Base-by-base conservation (phyloP, 2,113 vertebrate species). In the Ctenomys sociabilis region DNA sequence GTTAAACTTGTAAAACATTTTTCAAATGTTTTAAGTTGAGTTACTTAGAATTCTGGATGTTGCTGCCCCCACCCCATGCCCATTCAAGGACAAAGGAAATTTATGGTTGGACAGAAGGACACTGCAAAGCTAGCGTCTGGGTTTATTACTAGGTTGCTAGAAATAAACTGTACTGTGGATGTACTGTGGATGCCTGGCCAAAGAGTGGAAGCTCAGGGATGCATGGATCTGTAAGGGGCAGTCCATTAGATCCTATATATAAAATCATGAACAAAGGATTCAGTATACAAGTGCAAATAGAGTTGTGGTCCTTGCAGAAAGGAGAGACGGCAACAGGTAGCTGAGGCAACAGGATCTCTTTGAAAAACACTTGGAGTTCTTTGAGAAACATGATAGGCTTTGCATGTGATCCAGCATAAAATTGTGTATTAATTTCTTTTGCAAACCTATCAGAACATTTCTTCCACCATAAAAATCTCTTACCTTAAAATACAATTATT, bases 401-500 rank as follows among this genome's bases (percentile, higher is more conserved):
- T 90, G 2, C 45, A 32, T 68, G 45, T 78, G 95, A 72, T 45
- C 9, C 22, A 88, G 89, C 5, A 80, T 3, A 78, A 77, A 92
- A 72, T 24, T 61, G 64, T 16, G 6, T 3, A 24, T 35, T 81
- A 12, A 16, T 37, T 85, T 52, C 63, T 80, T 70, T 43, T 61
- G 32, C 35, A 30, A 30, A 90, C 7, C 24, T 75, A 73, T 32
- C 19, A 86, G n/a, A 95, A 83, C 2, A 73, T 19, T 83, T 52
- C 91, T 75, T 85, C 49, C 21, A 78, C 30, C 54, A 49, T 54
- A 32, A 63, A 63, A 1, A 72, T 2, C 6, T 37, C 52, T 90
- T 82, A 80, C 61, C 3, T 73, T 43, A 45, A 88, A 68, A 95
- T n/a, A 13, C 61, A 94, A 63, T 32, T 85, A 80, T 28, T 95